Percentiles rank a stretch among this genome's conserved stretches.
phyloP scores from a whole-genome alignment of 23 tunicate species.

The Phallusia fumigata region DNA sequence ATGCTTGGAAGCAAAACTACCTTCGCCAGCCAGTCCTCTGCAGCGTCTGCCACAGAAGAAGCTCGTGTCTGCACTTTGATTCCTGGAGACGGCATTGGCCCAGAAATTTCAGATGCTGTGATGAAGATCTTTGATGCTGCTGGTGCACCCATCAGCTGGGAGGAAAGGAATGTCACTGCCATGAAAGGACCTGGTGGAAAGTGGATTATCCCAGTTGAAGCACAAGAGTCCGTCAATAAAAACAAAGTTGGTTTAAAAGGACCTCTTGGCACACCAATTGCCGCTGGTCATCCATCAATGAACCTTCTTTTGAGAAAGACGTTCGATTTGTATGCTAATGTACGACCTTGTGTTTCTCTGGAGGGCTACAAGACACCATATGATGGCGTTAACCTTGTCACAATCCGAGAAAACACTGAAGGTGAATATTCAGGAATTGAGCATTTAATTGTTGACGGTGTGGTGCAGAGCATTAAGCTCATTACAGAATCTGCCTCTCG shows the following conservation, averaged over 20 bases:
- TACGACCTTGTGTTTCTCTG: conserved; percentile 90
- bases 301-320: conserved; percentile 89
- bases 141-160: conserved; percentile 94
- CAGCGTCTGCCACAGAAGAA: conserved; percentile 26
- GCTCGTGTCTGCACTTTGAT: conserved; percentile 70
- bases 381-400: conserved; percentile 87
- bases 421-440: conserved; percentile 99
- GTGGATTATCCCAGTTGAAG: conserved; percentile 88
- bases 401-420: conserved; percentile 94
- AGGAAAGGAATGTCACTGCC: conserved; percentile 92
- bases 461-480: conserved; percentile 90
- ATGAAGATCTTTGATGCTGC: conserved; percentile 97
- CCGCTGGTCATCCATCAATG: conserved; percentile 98
- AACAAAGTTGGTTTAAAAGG: conserved; percentile 96
- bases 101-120: conserved; percentile 93
- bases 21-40: conserved; percentile 8
- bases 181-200: conserved; percentile 93
- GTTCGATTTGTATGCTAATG: conserved; percentile 93
- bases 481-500: conserved; percentile 93
- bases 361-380: conserved; percentile 93
- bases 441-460: conserved; percentile 92
- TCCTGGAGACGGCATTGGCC: conserved; percentile 98
- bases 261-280: conserved; percentile 93
- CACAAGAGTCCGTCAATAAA: conserved; percentile 87
- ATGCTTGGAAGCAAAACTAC: conserved; percentile 9